These are phyloP conservation scores for Pangasius krempfi DNA, from an alignment of 2,797 vertebrate species.

Conservation along the genomic window DNA sequence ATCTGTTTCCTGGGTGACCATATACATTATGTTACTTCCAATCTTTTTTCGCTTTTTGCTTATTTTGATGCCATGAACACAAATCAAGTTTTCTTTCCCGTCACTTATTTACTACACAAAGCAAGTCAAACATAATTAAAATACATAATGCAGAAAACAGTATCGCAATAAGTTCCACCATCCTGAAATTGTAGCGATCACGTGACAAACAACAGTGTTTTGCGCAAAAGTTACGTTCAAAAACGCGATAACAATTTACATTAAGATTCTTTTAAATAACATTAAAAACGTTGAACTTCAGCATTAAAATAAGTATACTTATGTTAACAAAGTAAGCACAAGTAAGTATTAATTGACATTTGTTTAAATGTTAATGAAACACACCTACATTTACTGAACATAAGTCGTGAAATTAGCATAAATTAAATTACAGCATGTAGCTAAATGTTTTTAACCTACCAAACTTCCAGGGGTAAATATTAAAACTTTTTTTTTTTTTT, in stretches of 20 bases:
- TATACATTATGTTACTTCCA: neutral
- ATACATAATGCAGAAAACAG: too few relatives aligned
- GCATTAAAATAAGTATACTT: too few relatives aligned
- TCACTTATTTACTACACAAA: neutral
- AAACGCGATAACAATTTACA: too few relatives aligned
- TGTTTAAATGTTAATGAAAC: neutral
- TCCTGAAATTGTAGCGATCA: too few relatives aligned
- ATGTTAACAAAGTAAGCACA: neutral
- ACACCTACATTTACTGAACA: too few relatives aligned
- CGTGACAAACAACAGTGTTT: too few relatives aligned
- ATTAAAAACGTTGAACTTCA: too few relatives aligned
- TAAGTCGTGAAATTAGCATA: too few relatives aligned
- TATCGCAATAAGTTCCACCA: too few relatives aligned
- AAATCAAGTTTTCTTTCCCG: neutral
- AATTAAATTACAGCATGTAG: neutral
- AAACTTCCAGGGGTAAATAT: too few relatives aligned
- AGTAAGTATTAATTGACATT: neutral
- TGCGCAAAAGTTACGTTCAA: too few relatives aligned
- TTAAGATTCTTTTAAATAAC: too few relatives aligned
- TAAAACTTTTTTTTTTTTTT: neutral
- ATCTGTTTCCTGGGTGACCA: neutral
- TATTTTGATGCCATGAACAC: neutral
- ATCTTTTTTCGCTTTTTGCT: neutral
- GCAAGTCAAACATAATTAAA: neutral
- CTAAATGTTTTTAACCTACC: neutral